These are phyloP conservation scores for Hirudo medicinalis DNA, from an alignment of 1,140 invertebrate species.

Conservation along the genomic window DNA sequence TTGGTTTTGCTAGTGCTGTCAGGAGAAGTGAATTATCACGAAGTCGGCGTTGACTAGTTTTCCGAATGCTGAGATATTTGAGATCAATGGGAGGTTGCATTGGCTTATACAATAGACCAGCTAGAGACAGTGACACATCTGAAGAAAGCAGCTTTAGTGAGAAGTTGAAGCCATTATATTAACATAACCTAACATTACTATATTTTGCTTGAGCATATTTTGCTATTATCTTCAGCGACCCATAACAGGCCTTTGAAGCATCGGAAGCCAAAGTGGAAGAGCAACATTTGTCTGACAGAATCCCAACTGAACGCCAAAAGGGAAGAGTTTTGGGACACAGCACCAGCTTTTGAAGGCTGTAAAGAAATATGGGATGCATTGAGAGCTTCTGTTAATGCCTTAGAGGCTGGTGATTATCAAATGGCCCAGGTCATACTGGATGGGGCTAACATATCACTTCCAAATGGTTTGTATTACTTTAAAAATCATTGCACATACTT, in stretches of 20 bases:
- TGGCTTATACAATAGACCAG: neutral
- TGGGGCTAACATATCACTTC: conserved; percentile 82
- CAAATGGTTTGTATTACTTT: conserved; percentile 54
- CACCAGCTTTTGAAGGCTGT: conserved; percentile 87
- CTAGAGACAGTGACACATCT: conserved; percentile 7
- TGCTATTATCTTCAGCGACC: conserved; percentile 53
- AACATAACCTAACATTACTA: neutral
- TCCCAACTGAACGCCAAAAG: conserved; percentile 80
- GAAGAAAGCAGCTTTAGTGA: neutral
- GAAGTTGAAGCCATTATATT: neutral
- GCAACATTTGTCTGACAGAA: conserved; percentile 82
- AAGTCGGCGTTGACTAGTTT: no score
- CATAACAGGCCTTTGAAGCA: conserved; percentile 86
- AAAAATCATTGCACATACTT: neutral
- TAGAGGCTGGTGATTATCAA: conserved; percentile 71
- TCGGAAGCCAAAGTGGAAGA: conserved; percentile 87
- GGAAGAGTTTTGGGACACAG: conserved; percentile 96
- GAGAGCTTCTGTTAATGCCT: conserved; percentile 73
- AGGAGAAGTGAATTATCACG: no score
- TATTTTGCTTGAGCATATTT: neutral
- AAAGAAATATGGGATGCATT: conserved; percentile 95
- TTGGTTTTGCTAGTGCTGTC: no score
- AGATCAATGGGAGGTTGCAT: conserved; percentile 13
- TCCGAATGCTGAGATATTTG: conserved; percentile 2
- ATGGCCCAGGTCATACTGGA: conserved; percentile 89